Percentiles rank a stretch among this genome's conserved stretches.
Evolutionary conservation across 2,797 vertebrate species (phyloP).

Genomic region (Spondyliosoma cantharus): DNA sequence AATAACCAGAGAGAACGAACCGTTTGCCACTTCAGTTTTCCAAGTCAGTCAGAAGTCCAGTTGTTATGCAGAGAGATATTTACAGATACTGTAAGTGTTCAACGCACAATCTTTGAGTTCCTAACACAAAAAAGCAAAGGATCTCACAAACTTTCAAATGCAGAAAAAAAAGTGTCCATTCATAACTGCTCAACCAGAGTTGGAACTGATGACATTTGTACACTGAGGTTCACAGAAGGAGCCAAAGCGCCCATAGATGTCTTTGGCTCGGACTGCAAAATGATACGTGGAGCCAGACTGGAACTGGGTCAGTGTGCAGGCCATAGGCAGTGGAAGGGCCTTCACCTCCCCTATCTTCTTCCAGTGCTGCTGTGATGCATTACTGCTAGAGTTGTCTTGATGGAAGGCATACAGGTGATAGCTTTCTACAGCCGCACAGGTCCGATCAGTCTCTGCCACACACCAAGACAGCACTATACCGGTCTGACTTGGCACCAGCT

Average conservation of each 20-base stretch:
- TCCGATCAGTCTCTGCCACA: constrained; percentile 93
- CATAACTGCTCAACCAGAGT: constrained; percentile 70
- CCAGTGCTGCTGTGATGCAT: constrained; percentile 90
- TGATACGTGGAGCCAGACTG: constrained; percentile 98
- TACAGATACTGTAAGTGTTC: constrained; percentile 68
- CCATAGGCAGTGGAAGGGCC: constrained; percentile 97
- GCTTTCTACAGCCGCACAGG: constrained; percentile 94
- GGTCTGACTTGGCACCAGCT: constrained; percentile 96
- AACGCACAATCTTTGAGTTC: constrained; percentile 52
- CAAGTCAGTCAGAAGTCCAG: constrained; percentile 64
- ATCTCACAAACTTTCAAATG: constrained; percentile 57
- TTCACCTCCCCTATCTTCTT: constrained; percentile 99
- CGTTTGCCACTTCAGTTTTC: constrained; percentile 39
- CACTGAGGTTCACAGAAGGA: constrained; percentile 99
- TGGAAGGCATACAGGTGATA: constrained; percentile 99
- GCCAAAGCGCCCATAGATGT: constrained; percentile 96
- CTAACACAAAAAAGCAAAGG: constrained; percentile 50
- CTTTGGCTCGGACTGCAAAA: constrained; percentile 97
- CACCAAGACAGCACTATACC: constrained; percentile 98
- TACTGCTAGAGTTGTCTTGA: constrained; percentile 84
- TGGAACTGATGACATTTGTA: constrained; percentile 93
- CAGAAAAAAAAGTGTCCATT: constrained; percentile 33
- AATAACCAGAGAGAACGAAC: constrained; percentile 66
- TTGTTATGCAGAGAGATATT: constrained; percentile 66
- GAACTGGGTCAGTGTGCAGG: constrained; percentile 98